These are phyloP conservation scores for Drosophila bunnanda DNA, from an alignment of 2,888 invertebrate species.

Conservation along the genomic window DNA sequence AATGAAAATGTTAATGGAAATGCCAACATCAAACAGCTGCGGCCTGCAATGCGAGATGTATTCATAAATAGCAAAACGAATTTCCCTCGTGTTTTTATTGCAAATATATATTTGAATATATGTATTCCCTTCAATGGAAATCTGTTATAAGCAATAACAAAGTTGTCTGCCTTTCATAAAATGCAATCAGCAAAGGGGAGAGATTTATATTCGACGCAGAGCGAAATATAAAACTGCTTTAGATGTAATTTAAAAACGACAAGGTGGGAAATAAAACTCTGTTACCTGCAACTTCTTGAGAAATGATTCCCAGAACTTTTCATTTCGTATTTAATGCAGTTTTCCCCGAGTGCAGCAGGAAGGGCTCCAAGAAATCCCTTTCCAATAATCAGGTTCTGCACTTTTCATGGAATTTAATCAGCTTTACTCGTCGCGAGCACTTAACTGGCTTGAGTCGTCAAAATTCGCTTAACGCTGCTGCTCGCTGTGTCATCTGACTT, in stretches of 20 bases:
- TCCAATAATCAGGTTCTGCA: conserved; percentile 3
- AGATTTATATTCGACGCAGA: not conserved
- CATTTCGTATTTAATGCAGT: not conserved
- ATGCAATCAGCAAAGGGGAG: not conserved
- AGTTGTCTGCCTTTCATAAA: not conserved
- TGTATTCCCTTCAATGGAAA: not conserved
- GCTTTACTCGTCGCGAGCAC: conserved; percentile 14
- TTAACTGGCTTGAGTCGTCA: conserved; percentile 8
- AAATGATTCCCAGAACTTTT: not conserved
- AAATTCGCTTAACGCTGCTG: conserved; percentile 20
- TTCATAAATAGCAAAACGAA: conserved; percentile 10
- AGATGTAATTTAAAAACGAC: not conserved
- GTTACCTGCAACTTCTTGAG: not conserved
- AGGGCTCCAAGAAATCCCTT: not conserved
- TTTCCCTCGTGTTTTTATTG: conserved; percentile 3
- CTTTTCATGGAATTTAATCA: conserved; percentile 21
- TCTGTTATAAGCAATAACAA: not conserved
- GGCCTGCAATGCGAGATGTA: not conserved
- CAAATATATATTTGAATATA: not conserved
- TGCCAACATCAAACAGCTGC: conserved; percentile 28
- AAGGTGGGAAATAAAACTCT: not conserved
- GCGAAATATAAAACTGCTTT: not conserved
- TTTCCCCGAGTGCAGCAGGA: conserved; percentile 4
- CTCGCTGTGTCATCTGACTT: conserved; percentile 21
- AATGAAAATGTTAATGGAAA: conserved; percentile 25